Base-by-base conservation (phyloP, 1,140 invertebrate genomes). In the Caerostris extrusa region DNA sequence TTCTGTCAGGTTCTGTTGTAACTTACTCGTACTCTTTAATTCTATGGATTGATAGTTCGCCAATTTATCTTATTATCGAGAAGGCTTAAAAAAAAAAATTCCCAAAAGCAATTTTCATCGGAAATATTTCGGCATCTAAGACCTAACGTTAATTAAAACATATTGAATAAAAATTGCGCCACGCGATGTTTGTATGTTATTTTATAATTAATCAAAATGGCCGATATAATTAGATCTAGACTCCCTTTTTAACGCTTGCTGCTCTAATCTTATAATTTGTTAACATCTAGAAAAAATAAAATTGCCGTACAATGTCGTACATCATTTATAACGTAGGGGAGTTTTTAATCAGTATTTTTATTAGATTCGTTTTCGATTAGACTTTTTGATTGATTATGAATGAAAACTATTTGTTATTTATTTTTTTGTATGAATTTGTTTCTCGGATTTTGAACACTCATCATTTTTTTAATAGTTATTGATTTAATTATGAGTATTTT, bases 201-300 rank as follows among this genome's bases (percentile, higher is more conserved):
- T 50, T 77, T 53, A 77, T 77, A 77, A 77, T 77, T 77, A 77
- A 77, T 77, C 71, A 77, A 77, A 77, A 77, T 34, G 34, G 53
- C 34, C 53, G 71, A 50, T 50, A 8, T 77, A 77, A 77, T 77
- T 77, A 77, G 34, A 77, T 50, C 71, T 3, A 12, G 8, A 50
- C 7, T 53, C 34, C 50, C 19, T 50, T 53, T 77, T 77, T 77
- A 50, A 77, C 50, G 71, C 71, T 77, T 53, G 8, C 71, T 50
- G 71, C 8, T 12, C 34, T 12, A 12, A 10, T 71, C 10, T 77
- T 77, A 34, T 77, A 77, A 77, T 77, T 77, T 77, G 71, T 53
- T 50, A 34, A 77, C 61, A 50, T 12, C 50, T 50, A 3, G 34
- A 34, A 53, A 77, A 12, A 34, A 19, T n/a, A 19, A 19, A 19